Evolutionary conservation across 2,113 vertebrate species (phyloP).

Genomic region (Camelus dromedarius): DNA sequence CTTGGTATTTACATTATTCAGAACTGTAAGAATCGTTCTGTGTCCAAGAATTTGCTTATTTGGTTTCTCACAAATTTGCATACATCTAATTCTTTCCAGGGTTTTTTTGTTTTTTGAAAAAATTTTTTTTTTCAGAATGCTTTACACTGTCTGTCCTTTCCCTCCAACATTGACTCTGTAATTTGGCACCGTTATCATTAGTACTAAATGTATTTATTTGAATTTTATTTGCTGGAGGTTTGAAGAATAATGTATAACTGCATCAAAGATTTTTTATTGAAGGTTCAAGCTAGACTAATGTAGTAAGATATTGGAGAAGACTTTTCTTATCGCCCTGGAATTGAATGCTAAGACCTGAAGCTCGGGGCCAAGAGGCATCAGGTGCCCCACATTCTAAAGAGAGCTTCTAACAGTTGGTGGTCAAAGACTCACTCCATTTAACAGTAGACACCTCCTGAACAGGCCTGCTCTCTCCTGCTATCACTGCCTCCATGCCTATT

Average conservation of each 20-base stretch:
- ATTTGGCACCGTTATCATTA: neutral
- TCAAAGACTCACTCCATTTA: neutral
- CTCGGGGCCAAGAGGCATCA: neutral
- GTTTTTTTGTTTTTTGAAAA: neutral
- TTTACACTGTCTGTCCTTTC: neutral
- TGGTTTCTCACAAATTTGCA: neutral
- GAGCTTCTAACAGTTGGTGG: neutral
- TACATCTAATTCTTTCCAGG: neutral
- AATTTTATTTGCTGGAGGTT: conserved; percentile 1
- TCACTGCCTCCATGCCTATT: neutral
- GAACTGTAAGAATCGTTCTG: neutral
- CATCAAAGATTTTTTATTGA: conserved; percentile 15
- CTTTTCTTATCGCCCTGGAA: neutral
- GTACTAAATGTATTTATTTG: conserved; percentile 11
- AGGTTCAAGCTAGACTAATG: neutral
- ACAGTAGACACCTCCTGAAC: neutral
- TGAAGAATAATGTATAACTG: neutral
- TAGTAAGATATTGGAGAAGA: neutral
- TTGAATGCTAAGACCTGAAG: conserved; percentile 38
- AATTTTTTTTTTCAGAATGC: neutral
- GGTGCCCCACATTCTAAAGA: neutral
- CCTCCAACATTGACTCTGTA: neutral
- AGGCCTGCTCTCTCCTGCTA: neutral
- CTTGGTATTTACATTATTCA: neutral
- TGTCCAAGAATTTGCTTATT: conserved; percentile 1